Evolutionary conservation across 2,797 vertebrate species (phyloP), one percentile per base, ranked within the genome.

Genomic region (Martes flavigula): DNA sequence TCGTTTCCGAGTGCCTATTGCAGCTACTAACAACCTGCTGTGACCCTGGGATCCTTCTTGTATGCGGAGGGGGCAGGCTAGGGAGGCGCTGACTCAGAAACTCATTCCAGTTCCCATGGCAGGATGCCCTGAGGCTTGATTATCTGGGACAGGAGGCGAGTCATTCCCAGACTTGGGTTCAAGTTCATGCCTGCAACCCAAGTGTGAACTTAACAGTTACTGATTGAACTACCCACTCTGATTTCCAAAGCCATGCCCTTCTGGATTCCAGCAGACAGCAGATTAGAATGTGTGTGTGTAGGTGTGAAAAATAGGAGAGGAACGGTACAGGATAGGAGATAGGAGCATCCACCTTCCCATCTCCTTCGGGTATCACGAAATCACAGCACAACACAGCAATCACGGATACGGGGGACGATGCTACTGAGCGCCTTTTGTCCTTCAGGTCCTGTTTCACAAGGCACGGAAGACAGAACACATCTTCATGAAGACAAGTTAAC

Each of bases 351-450:
- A 5, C 68, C 30, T 25, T 5, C 8, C 0, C 4, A 2, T 3
- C 77, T 5, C 58, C 25, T 43, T 43, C 21, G 9, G 79, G 35
- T 1, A 2, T 20, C 56, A 30, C 6, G 2, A 12, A 51, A 18
- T 51, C 20, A 20, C 12, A 18, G 40, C 38, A n/a, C 21, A 7
- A 7, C 1, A 2, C 2, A 40, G 23, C 20, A 2, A 2, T 27
- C 32, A 4, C 5, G 0, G 48, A 18, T 2, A 7, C 46, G 1
- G 8, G 15, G 2, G 0, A 32, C 0, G 1, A 25, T 0, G 12
- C 35, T 35, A 5, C 0, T 0, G 23, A 79, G 40, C 32, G 35
- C 38, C 56, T 66, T 54, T n/a, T 64, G 23, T 21, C 81, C 72
- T 62, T 40, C n/a, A 38, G 35, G 56, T 15, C 30, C 48, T 23